Percentiles rank a stretch among this genome's conserved stretches.
Conservation (phyloP, 2,113 vertebrate genomes). For the Sapajus apella region DNA sequence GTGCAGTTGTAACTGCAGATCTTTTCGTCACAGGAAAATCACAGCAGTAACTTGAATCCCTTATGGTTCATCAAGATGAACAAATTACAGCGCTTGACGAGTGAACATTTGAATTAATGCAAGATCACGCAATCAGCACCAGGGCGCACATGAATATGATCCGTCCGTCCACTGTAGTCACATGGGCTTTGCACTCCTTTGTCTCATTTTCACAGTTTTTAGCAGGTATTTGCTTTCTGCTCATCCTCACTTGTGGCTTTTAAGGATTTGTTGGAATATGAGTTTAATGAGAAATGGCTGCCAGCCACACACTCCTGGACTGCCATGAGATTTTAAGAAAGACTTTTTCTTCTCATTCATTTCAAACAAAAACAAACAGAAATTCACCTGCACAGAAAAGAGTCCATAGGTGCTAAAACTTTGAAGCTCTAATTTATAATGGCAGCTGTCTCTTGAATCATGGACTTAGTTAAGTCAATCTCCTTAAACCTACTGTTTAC, state of each 20-base stretch:
- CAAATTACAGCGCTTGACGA: not conserved
- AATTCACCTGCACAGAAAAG: not conserved
- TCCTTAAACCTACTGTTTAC: not conserved
- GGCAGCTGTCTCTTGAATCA: not conserved
- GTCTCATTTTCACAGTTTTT: not conserved
- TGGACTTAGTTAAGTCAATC: not conserved
- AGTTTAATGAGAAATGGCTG: not conserved
- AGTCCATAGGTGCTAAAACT: not conserved
- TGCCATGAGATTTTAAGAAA: not conserved
- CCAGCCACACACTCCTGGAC: not conserved
- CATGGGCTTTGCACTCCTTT: not conserved
- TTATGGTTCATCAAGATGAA: not conserved
- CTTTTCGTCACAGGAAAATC: not conserved
- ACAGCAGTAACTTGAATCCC: not conserved
- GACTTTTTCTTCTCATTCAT: not conserved
- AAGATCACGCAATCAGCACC: rapidly evolving
- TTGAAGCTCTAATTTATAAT: not conserved
- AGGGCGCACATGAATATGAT: rapidly evolving
- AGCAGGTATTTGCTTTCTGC: not conserved
- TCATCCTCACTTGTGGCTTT: not conserved
- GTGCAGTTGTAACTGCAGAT: not conserved
- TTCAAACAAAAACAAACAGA: not conserved
- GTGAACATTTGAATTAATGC: not conserved
- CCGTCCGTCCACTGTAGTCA: rapidly evolving
- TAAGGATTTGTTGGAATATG: not conserved